phyloP scores from a whole-genome alignment of 2,113 vertebrate genomes.

The Petrocephalus zakoni region DNA sequence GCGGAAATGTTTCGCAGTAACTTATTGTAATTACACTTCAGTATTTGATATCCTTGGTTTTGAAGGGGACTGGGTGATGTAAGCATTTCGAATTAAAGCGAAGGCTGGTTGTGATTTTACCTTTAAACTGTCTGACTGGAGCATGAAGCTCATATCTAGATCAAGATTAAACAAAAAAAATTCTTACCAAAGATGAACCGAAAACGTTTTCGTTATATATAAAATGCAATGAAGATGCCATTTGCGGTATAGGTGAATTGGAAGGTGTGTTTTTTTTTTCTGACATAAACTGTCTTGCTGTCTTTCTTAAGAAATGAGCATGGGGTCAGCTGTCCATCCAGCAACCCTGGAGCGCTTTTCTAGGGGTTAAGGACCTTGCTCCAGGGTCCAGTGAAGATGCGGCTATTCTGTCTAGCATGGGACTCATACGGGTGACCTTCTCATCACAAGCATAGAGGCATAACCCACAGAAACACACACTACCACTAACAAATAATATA shows the following conservation, averaged over 20 bases:
- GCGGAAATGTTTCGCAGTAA: too few relatives aligned
- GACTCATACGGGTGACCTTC: not conserved
- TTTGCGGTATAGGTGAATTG: not conserved
- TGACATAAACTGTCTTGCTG: not conserved
- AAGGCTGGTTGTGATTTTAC: not conserved
- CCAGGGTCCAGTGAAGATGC: not conserved
- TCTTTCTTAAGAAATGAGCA: not conserved
- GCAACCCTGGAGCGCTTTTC: not conserved
- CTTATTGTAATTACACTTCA: not conserved
- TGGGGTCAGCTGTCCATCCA: not conserved
- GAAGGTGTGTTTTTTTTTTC: not conserved
- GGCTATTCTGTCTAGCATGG: not conserved
- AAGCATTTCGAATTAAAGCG: too few relatives aligned
- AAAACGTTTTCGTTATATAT: not conserved
- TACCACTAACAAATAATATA: not conserved
- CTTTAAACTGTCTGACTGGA: not conserved
- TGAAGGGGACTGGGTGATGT: not conserved
- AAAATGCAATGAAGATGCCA: not conserved
- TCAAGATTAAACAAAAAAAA: not conserved
- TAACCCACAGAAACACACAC: not conserved
- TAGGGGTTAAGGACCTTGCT: not conserved
- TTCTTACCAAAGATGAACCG: not conserved
- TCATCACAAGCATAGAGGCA: not conserved
- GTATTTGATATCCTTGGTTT: conserved; percentile 3
- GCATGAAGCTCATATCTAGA: not conserved